Percentiles rank a stretch among this genome's conserved stretches.
Conservation (phyloP, 2,888 invertebrate genomes). For the Panopea generosa region DNA sequence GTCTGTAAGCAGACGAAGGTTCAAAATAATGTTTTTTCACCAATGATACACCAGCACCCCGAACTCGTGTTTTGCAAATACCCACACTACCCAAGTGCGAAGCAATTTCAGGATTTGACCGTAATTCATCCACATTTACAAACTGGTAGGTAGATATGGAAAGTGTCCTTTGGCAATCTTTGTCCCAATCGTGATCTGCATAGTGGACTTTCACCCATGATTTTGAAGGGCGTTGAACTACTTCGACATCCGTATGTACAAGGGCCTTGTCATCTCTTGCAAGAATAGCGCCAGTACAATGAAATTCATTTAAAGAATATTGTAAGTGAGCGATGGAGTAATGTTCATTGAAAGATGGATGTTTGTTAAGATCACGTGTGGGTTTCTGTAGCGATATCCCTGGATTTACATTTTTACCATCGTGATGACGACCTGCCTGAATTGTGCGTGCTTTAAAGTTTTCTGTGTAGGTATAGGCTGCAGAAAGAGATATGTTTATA, state of each 20-base stretch:
- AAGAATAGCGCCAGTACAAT: conserved; percentile 12
- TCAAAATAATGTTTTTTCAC: conserved; percentile 11
- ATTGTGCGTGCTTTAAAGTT: conserved; percentile 20
- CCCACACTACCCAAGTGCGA: conserved; percentile 9
- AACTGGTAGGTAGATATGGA: conserved; percentile 34
- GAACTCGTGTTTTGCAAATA: conserved; percentile 19
- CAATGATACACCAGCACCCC: conserved; percentile 17
- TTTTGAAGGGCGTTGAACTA: conserved; percentile 24
- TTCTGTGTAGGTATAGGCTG: conserved; percentile 24
- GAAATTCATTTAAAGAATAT: conserved; percentile 18
- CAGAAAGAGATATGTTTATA: conserved; percentile 19
- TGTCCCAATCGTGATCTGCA: conserved; percentile 32
- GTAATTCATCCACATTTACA: conserved; percentile 19
- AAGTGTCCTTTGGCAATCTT: conserved; percentile 19
- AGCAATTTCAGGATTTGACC: conserved; percentile 7
- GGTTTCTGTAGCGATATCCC: conserved; percentile 25
- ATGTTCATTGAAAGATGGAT: conserved; percentile 23
- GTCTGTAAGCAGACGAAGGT: conserved; percentile 10
- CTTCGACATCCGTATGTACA: conserved; percentile 32
- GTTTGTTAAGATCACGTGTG: conserved; percentile 23
- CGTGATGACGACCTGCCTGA: conserved; percentile 23
- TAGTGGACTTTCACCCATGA: conserved; percentile 28
- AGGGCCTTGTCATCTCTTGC: conserved; percentile 30
- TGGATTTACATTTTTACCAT: conserved; percentile 30
- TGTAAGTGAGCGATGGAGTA: conserved; percentile 16